phyloP scores from a whole-genome alignment of 2,113 vertebrate species.

The Dascyllus trimaculatus region DNA sequence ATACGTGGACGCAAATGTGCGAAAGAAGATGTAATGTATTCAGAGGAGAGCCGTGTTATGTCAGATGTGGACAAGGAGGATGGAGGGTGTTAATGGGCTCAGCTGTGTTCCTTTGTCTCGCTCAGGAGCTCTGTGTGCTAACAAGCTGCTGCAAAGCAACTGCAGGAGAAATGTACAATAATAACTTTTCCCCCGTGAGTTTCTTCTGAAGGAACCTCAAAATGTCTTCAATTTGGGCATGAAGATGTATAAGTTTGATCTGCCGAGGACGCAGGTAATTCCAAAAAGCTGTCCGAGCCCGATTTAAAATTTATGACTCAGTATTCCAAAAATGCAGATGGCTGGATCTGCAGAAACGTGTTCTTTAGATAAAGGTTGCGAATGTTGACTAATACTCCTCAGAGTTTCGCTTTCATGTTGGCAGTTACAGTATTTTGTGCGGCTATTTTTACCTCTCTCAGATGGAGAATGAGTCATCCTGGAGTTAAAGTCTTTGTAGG shows the following conservation, averaged over 20 bases:
- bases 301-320: slow-evolving; percentile 11
- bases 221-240: background rate
- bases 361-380: slow-evolving; percentile 16
- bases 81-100: slow-evolving; percentile 50
- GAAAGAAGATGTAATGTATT: slow-evolving; percentile 48
- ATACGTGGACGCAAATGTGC: slow-evolving; percentile 27
- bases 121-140: slow-evolving; percentile 33
- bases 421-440: slow-evolving; percentile 46
- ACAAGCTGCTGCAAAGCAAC: slow-evolving; percentile 32
- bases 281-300: background rate
- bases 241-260: background rate
- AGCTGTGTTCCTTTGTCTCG: slow-evolving; percentile 41
- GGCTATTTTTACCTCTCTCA: slow-evolving; percentile 53
- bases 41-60: slow-evolving; percentile 44
- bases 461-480: slow-evolving; percentile 49
- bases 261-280: background rate
- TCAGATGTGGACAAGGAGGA: slow-evolving; percentile 40
- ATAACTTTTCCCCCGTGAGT: slow-evolving; percentile 6
- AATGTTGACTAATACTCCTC: slow-evolving; percentile 39
- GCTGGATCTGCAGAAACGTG: slow-evolving; percentile 21
- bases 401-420: slow-evolving; percentile 37
- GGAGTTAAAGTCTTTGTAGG: slow-evolving; percentile 32
- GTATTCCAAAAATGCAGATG: slow-evolving; percentile 12
- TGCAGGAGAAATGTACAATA: slow-evolving; percentile 3
- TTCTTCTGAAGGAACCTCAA: slow-evolving; percentile 2